phyloP scores from a whole-genome alignment of 2,888 invertebrate species.

The Drymonia ruficornis region DNA sequence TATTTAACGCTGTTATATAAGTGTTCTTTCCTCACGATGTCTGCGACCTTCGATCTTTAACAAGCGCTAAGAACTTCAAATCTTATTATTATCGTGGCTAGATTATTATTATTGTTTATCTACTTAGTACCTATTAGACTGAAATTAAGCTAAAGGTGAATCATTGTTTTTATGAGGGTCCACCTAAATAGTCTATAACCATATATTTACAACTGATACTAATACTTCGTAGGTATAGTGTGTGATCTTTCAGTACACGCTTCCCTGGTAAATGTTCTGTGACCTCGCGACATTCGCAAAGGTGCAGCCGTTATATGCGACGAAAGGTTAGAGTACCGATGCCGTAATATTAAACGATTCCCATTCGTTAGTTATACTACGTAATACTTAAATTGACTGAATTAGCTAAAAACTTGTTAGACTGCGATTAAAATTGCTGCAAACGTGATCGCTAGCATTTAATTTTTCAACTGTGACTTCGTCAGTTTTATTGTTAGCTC shows the following conservation, averaged over 20 bases:
- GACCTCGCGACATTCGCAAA: constrained; percentile 24
- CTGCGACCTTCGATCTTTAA: constrained; percentile 36
- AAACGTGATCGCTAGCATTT: neutral
- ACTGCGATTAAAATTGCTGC: neutral
- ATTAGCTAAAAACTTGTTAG: neutral
- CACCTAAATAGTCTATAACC: no score
- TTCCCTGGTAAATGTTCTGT: neutral
- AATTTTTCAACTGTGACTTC: neutral
- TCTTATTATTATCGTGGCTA: constrained; percentile 11
- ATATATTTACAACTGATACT: no score
- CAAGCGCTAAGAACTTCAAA: constrained; percentile 18
- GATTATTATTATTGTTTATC: constrained; percentile 15
- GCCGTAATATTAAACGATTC: constrained; percentile 23
- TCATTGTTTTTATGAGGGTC: no score
- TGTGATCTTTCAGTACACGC: no score
- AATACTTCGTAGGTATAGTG: no score
- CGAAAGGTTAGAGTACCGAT: constrained; percentile 21
- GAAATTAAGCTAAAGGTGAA: no score
- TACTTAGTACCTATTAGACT: no score
- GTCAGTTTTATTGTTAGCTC: no score
- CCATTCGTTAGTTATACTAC: constrained; percentile 6
- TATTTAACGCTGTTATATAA: constrained; percentile 30
- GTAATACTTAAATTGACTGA: neutral
- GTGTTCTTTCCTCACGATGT: constrained; percentile 29
- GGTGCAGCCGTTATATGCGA: constrained; percentile 14